Evolutionary conservation across 2,113 vertebrate genomes (phyloP), one percentile per base, ranked within the genome.

Genomic region (Notechis scutatus): DNA sequence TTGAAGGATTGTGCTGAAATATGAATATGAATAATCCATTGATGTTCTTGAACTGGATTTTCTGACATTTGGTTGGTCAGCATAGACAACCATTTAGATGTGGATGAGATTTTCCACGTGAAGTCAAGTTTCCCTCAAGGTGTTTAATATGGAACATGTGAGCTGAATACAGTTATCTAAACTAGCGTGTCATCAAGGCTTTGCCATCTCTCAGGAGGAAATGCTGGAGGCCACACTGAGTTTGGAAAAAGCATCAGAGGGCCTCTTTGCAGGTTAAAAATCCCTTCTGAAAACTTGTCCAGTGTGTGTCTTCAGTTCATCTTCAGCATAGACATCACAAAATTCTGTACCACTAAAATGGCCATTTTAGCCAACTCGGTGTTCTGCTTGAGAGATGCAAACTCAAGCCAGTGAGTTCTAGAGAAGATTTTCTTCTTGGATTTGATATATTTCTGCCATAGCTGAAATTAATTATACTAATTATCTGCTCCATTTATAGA

Each of bases 401-500:
- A 39, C 34, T 5, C 18, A 7, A 81, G 74, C 34, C 34, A 21
- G 8, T 39, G 34, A 39, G 74, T 42, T 81, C 34, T 81, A 81
- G 87, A 92, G 93, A 93, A 91, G 93, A 94, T 96, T 88, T 90
- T 90, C 55, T 93, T 87, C 86, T 74, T 29, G 0, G 90, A 89
- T 91, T 69, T 90, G 89, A 92, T 42, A 21, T 94, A 94, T 95
- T 96, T 95, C 92, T 92, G 93, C 94, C 95, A 92, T 90, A 96
- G 56, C 94, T 91, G 0, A 0, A 89, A 89, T 26, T 61, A 10
- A 59, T 93, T 95, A 92, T 93, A 85, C 93, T 96, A 95, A 96
- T 95, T 95, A 95, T 92, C 93, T 94, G 91, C 93, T 95, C 90
- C 94, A 23, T 94, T 96, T 96, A 69, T 93, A 94, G 92, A 94